Conservation (phyloP, 2,797 vertebrate species). For the Sebastes jordani region DNA sequence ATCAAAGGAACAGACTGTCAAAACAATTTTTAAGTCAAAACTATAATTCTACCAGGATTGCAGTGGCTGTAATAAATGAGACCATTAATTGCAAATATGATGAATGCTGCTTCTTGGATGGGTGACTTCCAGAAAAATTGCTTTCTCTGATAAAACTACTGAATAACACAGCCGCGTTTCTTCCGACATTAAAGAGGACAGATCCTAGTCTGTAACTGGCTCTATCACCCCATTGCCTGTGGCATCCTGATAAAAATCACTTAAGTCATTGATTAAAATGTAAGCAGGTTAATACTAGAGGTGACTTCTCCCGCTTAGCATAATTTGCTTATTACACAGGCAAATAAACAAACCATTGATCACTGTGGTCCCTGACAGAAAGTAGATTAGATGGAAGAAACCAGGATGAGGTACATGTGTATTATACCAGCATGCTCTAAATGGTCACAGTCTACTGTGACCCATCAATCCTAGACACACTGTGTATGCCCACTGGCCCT, state of each 20-base stretch:
- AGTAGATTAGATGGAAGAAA: conserved; percentile 59
- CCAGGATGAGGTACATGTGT: conserved; percentile 45
- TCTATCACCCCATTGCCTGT: conserved; percentile 68
- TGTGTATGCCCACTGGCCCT: neutral
- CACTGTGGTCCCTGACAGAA: conserved; percentile 54
- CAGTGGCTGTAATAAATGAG: conserved; percentile 21
- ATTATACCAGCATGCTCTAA: conserved; percentile 24
- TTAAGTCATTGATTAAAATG: conserved; percentile 81
- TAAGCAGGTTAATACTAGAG: conserved; percentile 80
- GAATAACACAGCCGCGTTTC: conserved; percentile 41
- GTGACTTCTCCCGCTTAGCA: conserved; percentile 72
- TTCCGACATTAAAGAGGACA: conserved; percentile 51
- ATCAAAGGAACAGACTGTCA: conserved; percentile 1
- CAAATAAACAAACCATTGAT: conserved; percentile 83
- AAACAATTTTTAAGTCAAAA: conserved; percentile 13
- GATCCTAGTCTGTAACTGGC: conserved; percentile 43
- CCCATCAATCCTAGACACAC: conserved; percentile 7
- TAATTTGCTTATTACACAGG: conserved; percentile 78
- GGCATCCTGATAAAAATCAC: conserved; percentile 77
- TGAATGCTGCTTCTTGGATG: conserved; percentile 25
- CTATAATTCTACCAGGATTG: neutral
- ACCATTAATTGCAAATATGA: conserved; percentile 42
- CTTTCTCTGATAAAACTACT: conserved; percentile 28
- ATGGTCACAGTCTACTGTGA: conserved; percentile 11
- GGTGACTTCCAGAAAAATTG: conserved; percentile 34